Evolutionary conservation across 2,888 invertebrate genomes (phyloP), one percentile per base, ranked within the genome.

Genomic region (Galerucella pusilla): DNA sequence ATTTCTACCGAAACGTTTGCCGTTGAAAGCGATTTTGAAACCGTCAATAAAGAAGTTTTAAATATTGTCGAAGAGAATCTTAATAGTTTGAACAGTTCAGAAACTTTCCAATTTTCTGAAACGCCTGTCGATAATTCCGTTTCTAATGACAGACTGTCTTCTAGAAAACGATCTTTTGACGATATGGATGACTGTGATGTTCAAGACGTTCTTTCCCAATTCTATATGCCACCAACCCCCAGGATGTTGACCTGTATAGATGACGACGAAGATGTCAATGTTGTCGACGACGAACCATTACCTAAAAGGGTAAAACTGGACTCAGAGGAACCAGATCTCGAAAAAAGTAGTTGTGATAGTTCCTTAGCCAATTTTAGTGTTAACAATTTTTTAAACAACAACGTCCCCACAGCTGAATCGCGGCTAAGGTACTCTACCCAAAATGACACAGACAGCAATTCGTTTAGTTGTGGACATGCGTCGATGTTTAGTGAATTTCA

Each of bases 161-260:
- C 86, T 14, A 81, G 87, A 69, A 89, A 89, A 78, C 87, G 91
- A 59, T 85, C 87, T 4, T 90, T 89, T 81, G 91, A 91, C 79
- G 92, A 91, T 68, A 89, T 91, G 81, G 92, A 92, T 81, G 93
- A 93, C 83, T 90, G 92, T 71, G 90, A 92, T 84, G 91, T 93
- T 63, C 92, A 92, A 80, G 93, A 92, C 82, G 92, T 93, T 6
- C 89, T 93, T 75, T 92, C 92, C 75, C 93, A 93, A 83, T 93
- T 93, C 83, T 93, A 93, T 84, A 91, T 91, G 86, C 91, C 93
- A 77, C 92, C 93, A 12, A 92, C 93, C 1, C 93, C 93, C 45
- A 88, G 92, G 73, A 89, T 93, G 84, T 88, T 93, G 75, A 92
- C 93, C 46, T 91, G 91, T 75, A 91, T 93, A 75, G 92, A 93